Conservation (phyloP, 2,797 vertebrate species). For the Betta splendens region DNA sequence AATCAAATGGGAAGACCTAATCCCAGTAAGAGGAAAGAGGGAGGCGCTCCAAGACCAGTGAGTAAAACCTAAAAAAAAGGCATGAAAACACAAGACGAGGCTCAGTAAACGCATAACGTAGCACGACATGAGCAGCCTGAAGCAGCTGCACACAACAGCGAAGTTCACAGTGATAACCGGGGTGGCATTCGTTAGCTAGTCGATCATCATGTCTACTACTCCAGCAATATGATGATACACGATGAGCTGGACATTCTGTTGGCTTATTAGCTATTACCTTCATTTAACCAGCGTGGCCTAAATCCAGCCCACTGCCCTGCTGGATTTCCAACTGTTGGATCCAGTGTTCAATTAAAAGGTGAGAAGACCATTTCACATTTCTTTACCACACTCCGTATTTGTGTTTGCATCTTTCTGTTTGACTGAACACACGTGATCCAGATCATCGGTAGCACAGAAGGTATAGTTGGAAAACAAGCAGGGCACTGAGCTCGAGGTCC, state of each 20-base stretch:
- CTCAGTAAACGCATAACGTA: constrained; percentile 15
- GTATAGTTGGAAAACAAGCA: no score
- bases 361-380: no score
- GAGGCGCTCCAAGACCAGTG: neutral
- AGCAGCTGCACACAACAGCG: constrained; percentile 3
- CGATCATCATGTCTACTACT: neutral
- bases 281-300: constrained; percentile 1
- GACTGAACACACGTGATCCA: no score
- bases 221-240: constrained; percentile 3
- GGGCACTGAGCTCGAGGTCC: no score
- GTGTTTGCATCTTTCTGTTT: no score
- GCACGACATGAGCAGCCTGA: constrained; percentile 4
- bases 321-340: no score
- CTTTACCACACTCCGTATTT: no score
- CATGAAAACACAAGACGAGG: constrained; percentile 24
- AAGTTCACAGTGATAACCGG: neutral
- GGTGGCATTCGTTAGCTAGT: neutral
- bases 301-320: no score
- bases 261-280: neutral
- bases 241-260: neutral
- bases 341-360: no score
- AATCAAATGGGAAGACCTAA: constrained; percentile 37
- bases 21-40: constrained; percentile 2
- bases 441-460: no score
- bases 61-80: constrained; percentile 11